Base-by-base conservation (phyloP, 2,113 vertebrate genomes). In the Aythya baeri region DNA sequence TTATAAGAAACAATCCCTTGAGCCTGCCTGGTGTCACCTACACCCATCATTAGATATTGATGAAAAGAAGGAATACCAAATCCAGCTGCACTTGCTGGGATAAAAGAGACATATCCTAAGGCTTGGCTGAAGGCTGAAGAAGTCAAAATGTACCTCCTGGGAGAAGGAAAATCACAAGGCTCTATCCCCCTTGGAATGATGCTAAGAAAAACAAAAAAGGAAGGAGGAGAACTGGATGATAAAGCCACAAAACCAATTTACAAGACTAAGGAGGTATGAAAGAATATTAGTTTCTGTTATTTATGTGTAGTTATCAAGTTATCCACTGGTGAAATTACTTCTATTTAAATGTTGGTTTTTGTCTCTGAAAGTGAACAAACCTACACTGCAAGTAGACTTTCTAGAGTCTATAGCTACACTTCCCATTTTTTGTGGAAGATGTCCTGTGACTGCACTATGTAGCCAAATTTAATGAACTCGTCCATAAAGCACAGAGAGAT, bases 381-480 rank as follows among this genome's bases (percentile, higher is more conserved):
- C 49, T 29, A 52, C 2, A 0, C 29, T 50, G 11, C 0, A 2
- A 59, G 17, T 2, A 59, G 29, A 52, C 7, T 38, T 90, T 17
- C 65, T 6, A 13, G n/a, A 77, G 13, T 58, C 71, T 7, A 5
- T 26, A 83, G 59, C 49, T 76, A 70, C 50, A 63, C 27, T 13
- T 68, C 25, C n/a, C 26, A 81, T 43, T 23, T 38, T 59, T 63
- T 81, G 46, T 63, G 46, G 78, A 84, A 86, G 50, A 77, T 22
- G 7, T 66, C 91, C 65, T 41, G 17, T 58, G 50, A 77, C n/a
- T 70, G 31, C 38, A 43, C 25, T 8, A 2, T 31, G 20, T 16
- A 58, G 83, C 49, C 67, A 70, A 70, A 88, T 87, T 74, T 43
- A 91, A 70, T 84, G 57, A 88, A 50, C 1, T 0, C 34, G 18